Base-by-base conservation (phyloP, 2,888 invertebrate genomes). In the Saturnia pavonia region DNA sequence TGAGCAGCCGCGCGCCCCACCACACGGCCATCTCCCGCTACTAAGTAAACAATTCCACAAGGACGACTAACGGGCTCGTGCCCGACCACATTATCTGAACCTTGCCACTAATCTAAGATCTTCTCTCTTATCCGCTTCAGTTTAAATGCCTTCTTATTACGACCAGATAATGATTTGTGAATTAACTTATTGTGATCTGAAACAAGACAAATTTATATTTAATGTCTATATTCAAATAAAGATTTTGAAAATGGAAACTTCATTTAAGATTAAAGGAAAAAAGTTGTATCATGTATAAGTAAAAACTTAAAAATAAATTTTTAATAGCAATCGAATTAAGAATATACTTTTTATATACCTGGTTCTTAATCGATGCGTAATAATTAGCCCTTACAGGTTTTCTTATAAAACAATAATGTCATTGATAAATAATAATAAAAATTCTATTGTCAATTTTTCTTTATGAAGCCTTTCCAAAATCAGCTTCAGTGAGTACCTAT, bases 21-120 rank as follows among this genome's bases (percentile, higher is more conserved):
- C 89, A 85, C 88, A 86, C 83, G 79, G 84, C 82, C 91, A 90
- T 89, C 80, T 74, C 85, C 89, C 80, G 77, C 82, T 87, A 91
- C 91, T 92, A 92, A 90, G 91, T 91, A 85, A 88, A 90, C 87
- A 82, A 82, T 78, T 85, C 85, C 78, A 82, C 85, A 79, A 82
- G 82, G 79, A 83, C 88, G 82, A 86, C 82, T 86, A 78, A 81
- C 83, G 90, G 91, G 88, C 89, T 82, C 88, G 81, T 85, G 89
- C 90, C 91, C 88, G 85, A 86, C 91, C 90, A 87, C 92, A 93
- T 92, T 91, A 91, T 92, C 88, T 77, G 76, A 82, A 75, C 82
- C 81, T 77, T 77, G 75, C 76, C 75, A 77, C 73, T 80, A 74
- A 75, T 72, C 76, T 72, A 74, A 76, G 74, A 71, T 69, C 76